Evolutionary conservation across 2,113 vertebrate genomes (phyloP).

Genomic region (Cynocephalus volans): DNA sequence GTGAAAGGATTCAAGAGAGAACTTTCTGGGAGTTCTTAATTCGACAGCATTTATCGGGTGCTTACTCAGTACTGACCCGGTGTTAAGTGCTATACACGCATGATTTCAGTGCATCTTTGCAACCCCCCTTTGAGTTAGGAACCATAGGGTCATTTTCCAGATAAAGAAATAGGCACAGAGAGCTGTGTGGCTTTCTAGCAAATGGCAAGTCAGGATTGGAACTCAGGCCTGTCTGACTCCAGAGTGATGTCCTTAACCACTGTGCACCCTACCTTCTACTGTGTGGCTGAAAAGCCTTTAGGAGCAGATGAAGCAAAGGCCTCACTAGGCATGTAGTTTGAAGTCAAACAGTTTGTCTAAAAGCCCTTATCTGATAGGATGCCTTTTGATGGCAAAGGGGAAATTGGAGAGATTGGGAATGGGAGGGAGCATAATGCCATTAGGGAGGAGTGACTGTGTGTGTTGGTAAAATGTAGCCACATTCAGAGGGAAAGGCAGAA

Average conservation of each 20-base stretch:
- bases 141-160: not conserved
- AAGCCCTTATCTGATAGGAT: not conserved
- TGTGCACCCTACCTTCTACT: fast-evolving
- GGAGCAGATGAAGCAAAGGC: not conserved
- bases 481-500: not conserved
- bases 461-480: not conserved
- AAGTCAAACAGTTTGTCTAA: not conserved
- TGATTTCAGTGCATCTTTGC: not conserved
- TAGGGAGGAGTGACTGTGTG: no score
- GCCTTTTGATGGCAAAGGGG: not conserved
- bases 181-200: not conserved
- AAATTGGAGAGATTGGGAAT: not conserved
- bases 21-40: not conserved
- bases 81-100: not conserved
- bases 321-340: not conserved
- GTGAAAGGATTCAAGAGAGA: not conserved
- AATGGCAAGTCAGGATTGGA: not conserved
- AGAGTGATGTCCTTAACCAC: not conserved
- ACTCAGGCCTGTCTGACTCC: not conserved
- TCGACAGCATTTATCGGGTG: fast-evolving
- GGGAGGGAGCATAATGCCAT: not conserved
- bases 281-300: not conserved
- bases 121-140: not conserved
- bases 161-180: not conserved
- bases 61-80: not conserved